These are phyloP conservation scores for Lepilemur ruficaudatus DNA, from an alignment of 2,797 vertebrate genomes.

Conservation along the genomic window DNA sequence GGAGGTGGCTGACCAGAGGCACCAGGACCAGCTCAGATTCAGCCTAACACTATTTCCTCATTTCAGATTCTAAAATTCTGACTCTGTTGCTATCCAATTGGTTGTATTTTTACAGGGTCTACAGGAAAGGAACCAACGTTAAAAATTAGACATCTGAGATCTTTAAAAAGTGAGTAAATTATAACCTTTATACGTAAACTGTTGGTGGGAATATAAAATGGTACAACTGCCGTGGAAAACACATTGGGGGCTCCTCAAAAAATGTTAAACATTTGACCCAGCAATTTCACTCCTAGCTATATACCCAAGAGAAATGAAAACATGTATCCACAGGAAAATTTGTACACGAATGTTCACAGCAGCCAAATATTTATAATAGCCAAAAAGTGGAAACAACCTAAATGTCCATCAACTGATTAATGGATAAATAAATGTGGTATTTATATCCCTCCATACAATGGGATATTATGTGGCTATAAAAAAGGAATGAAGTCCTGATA, in stretches of 20 bases:
- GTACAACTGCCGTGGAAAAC: not conserved
- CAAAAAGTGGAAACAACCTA: not conserved
- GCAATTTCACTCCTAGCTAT: not conserved
- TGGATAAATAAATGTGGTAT: not conserved
- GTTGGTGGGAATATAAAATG: not conserved
- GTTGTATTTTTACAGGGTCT: not conserved
- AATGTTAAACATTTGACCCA: not conserved
- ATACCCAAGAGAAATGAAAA: conserved; percentile 32
- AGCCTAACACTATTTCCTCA: not conserved
- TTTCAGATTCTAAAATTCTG: not conserved
- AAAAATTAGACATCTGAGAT: conserved; percentile 24
- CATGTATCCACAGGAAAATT: not conserved
- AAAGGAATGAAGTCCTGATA: not conserved
- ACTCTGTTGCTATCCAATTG: not conserved
- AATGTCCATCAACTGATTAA: not conserved
- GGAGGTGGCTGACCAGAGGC: not conserved
- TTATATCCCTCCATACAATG: too few species aligned
- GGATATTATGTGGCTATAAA: not conserved
- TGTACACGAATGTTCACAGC: not conserved
- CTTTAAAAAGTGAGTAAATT: conserved; percentile 23
- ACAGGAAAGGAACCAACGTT: not conserved
- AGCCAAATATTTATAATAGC: conserved; percentile 17
- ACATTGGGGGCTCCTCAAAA: not conserved
- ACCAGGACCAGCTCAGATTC: not conserved
- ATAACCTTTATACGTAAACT: not conserved